phyloP scores from a whole-genome alignment of 2,113 vertebrate species.

The Dicentrarchus labrax region DNA sequence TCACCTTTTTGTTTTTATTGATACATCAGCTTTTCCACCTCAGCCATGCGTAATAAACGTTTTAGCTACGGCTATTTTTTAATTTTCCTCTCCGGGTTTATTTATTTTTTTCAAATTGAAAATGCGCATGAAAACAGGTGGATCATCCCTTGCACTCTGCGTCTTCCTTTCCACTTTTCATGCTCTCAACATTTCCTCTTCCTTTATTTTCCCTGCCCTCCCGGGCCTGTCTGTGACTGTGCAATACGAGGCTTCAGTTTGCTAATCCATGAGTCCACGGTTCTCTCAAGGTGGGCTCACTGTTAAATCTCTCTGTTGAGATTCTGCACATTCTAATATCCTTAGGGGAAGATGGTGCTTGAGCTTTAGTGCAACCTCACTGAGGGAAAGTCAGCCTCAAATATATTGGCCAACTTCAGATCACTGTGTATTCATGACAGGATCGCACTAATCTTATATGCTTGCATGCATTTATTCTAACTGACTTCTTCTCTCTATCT shows the following conservation, averaged over 20 bases:
- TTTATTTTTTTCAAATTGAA: neutral
- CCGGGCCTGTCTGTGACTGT: neutral
- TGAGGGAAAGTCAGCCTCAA: neutral
- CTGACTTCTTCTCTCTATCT: neutral
- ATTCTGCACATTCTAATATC: slow-evolving; percentile 12
- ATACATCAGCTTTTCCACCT: neutral
- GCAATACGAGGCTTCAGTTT: neutral
- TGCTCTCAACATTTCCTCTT: slow-evolving; percentile 2
- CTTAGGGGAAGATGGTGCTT: neutral
- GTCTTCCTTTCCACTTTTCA: neutral
- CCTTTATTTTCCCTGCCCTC: neutral
- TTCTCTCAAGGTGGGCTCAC: slow-evolving; percentile 15
- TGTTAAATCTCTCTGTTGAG: slow-evolving; percentile 23
- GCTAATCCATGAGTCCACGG: slow-evolving; percentile 25
- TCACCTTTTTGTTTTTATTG: neutral
- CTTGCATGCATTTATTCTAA: neutral
- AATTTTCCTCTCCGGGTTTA: neutral
- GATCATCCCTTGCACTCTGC: neutral
- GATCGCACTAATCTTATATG: neutral
- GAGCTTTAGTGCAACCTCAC: neutral
- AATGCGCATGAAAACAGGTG: neutral
- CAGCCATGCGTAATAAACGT: neutral
- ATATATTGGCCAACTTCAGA: neutral
- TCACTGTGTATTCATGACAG: slow-evolving; percentile 31
- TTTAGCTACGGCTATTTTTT: neutral